Base-by-base conservation (phyloP, 2,113 vertebrate species). In the Mionectes macconnelli region DNA sequence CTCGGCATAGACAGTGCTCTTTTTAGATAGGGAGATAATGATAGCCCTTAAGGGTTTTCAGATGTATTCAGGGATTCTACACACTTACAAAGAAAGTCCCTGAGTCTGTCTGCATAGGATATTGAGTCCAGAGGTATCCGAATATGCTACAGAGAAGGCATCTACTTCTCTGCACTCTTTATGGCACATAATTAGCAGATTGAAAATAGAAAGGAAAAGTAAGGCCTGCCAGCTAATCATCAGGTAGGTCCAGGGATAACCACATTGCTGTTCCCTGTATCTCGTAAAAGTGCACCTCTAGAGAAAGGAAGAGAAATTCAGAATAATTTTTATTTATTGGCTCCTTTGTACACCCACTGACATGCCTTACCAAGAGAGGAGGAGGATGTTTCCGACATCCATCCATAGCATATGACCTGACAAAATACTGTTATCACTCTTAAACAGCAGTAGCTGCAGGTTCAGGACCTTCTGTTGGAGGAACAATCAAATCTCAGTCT, bases 221-320 rank as follows among this genome's bases (percentile, higher is more conserved):
- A 77, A 53, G 45, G 4, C 8, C 12, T 67, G 13, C 10, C 30
- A 24, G 59, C 14, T 9, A 25, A 33, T 10, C 5, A 72, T 30
- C 7, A 62, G 31, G 3, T 8, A 85, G 23, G 8, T 22, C 12
- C 33, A 79, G 27, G 9, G 21, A 35, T 9, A 68, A 6, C 3
- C 5, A 39, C 3, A 1, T 10, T 74, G 8, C 23, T 52, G 7
- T 52, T 72, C 33, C 23, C 16, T 1, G 0, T 15, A 6, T 64
- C 9, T 92, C 30, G 21, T 59, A 42, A 35, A 72, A 50, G 7
- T 23, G 2, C 6, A 24, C 11, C 30, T 76, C 70, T 35, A 60
- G 10, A 47, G 22, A 94, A 81, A 84, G 16, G 14, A 78, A 44
- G 2, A 75, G 5, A 77, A 69, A 59, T 52, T 84, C 28, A 37